Conservation (phyloP, 2,113 vertebrate genomes). For the Haplotaxodon microlepis region DNA sequence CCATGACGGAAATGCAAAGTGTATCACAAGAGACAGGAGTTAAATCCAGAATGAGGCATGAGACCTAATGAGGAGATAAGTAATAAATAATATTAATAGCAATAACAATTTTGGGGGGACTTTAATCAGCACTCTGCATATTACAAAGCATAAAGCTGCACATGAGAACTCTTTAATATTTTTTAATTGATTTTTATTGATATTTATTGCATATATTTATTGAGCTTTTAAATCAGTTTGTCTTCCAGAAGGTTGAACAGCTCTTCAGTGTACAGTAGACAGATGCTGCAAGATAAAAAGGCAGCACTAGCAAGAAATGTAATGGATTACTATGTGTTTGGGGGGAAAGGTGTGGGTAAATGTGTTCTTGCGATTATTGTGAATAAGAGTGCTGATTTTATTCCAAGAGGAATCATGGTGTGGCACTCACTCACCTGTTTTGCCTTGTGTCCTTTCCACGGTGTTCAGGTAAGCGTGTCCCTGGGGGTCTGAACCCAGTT, state of each 20-base stretch:
- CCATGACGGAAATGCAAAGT: accelerated
- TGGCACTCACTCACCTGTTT: background rate
- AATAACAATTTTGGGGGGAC: background rate
- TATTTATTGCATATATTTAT: background rate
- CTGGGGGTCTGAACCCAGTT: background rate
- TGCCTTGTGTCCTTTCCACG: accelerated
- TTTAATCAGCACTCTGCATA: background rate
- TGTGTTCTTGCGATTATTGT: accelerated
- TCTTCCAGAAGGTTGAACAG: background rate
- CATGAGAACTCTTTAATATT: background rate
- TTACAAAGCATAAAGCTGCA: background rate
- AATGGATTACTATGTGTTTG: background rate
- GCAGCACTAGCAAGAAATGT: background rate
- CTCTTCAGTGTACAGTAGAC: background rate
- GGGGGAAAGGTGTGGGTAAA: background rate
- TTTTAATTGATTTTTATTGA: background rate
- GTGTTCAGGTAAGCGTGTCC: background rate
- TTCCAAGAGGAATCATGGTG: background rate
- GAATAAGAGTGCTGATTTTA: background rate
- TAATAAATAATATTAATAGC: background rate
- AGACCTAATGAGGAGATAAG: background rate
- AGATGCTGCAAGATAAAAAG: background rate
- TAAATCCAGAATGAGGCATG: background rate
- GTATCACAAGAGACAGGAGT: background rate
- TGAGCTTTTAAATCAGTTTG: background rate